Evolutionary conservation across 2,888 invertebrate species (phyloP), one percentile per base, ranked within the genome.

Genomic region (Ochlodes sylvanus): DNA sequence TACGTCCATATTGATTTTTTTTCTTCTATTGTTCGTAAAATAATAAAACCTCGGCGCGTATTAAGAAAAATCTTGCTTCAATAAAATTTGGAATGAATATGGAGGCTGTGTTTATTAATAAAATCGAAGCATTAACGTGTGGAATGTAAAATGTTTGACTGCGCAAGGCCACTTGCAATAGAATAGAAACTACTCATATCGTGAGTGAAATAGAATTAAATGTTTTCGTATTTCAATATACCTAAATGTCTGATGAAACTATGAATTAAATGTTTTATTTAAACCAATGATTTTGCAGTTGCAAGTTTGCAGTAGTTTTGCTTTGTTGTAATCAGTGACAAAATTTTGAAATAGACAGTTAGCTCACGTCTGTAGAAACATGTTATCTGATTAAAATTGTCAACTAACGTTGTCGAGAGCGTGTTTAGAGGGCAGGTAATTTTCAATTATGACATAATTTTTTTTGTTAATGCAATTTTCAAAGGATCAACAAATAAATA

Each of bases 1-100:
- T 86, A 85, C 88, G 80, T 88, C 86, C 89, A 88, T 93, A 93
- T 93, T 92, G 93, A 93, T 93, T 92, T 91, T 74, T n/a, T 92
- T 92, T 92, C 85, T 87, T 81, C 88, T 87, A 90, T 92, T 92
- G 92, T 92, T 90, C 82, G 87, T 88, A 86, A 90, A 88, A 92
- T 90, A 90, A 91, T 90, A 89, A 88, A 90, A 88, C 88, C 85
- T 84, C 78, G 68, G 82, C 79, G 75, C 74, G 74, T 79, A 83
- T 84, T 87, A 86, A 89, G 90, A 90, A 89, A 87, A 88, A 86
- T 88, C 89, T 88, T 89, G 80, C 83, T 85, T 75, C 79, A 76
- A 86, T 89, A 84, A 86, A 81, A 86, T 91, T 92, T 89, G 85
- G 85, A 90, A 90, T 88, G 85, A 90, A 88, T 89, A 90, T 92